These are phyloP conservation scores for Trachemys scripta DNA, from an alignment of 2,113 vertebrate genomes.

Conservation along the genomic window DNA sequence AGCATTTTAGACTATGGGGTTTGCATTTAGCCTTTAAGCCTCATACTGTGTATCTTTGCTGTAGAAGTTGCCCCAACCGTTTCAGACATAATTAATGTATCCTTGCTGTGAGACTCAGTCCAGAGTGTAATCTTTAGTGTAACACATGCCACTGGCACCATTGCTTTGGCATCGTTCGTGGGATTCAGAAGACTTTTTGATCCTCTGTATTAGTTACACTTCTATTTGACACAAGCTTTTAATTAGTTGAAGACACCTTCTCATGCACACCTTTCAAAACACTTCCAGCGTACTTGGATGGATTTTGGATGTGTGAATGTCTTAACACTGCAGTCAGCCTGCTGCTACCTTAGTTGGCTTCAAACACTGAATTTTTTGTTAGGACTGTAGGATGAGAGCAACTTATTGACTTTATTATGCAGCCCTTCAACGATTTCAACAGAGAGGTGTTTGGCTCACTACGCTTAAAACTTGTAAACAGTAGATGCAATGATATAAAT, in stretches of 20 bases:
- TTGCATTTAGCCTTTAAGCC: neutral
- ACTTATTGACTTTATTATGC: neutral
- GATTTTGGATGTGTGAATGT: neutral
- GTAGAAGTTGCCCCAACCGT: neutral
- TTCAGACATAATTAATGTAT: neutral
- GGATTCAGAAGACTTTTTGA: neutral
- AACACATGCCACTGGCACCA: neutral
- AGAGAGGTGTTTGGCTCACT: neutral
- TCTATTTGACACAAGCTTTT: neutral
- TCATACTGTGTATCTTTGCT: neutral
- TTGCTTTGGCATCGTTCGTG: neutral
- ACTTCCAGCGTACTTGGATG: neutral
- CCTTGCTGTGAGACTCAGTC: neutral
- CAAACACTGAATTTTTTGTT: neutral
- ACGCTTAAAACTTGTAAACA: neutral
- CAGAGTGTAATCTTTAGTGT: neutral
- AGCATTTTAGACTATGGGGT: neutral
- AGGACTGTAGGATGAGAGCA: neutral
- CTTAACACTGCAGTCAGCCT: neutral
- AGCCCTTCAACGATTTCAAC: neutral
- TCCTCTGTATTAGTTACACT: neutral
- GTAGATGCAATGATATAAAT: neutral
- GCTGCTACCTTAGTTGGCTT: neutral
- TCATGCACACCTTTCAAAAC: neutral
- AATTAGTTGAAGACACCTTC: neutral